phyloP scores from a whole-genome alignment of 2,113 vertebrate species.

The Rhinopomastus cyanomelas region DNA sequence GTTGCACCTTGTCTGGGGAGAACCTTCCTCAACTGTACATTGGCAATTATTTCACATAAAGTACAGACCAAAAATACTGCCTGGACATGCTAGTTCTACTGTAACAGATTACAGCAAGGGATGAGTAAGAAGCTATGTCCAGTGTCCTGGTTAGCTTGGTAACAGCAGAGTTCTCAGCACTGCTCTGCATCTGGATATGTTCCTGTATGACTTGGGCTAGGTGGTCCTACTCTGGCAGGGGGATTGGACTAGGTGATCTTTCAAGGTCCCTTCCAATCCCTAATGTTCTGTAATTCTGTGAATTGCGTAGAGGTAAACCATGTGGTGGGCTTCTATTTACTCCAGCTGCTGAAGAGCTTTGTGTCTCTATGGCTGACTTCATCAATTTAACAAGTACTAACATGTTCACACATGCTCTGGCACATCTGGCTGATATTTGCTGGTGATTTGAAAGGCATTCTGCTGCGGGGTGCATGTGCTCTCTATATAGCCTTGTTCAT shows the following conservation, averaged over 20 bases:
- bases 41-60: not conserved
- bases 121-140: not conserved
- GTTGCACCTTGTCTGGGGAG: too few species aligned
- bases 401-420: rapidly evolving
- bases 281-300: too few species aligned
- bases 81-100: not conserved
- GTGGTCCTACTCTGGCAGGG: too few species aligned
- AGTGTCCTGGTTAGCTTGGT: not conserved
- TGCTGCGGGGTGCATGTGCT: rapidly evolving
- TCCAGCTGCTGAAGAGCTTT: not conserved
- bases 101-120: not conserved
- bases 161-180: not conserved
- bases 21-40: too few species aligned
- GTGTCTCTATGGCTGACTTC: not conserved
- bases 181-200: not conserved
- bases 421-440: rapidly evolving
- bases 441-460: not conserved
- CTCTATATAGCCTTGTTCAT: not conserved
- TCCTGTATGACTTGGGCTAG: too few species aligned
- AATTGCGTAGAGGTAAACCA: not conserved
- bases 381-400: not conserved
- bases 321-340: not conserved
- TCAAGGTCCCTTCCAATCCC: too few species aligned
- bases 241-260: too few species aligned
- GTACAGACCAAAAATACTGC: not conserved